Evolutionary conservation across 2,113 vertebrate genomes (phyloP), one percentile per base, ranked within the genome.

Genomic region (Bubalus kerabau): DNA sequence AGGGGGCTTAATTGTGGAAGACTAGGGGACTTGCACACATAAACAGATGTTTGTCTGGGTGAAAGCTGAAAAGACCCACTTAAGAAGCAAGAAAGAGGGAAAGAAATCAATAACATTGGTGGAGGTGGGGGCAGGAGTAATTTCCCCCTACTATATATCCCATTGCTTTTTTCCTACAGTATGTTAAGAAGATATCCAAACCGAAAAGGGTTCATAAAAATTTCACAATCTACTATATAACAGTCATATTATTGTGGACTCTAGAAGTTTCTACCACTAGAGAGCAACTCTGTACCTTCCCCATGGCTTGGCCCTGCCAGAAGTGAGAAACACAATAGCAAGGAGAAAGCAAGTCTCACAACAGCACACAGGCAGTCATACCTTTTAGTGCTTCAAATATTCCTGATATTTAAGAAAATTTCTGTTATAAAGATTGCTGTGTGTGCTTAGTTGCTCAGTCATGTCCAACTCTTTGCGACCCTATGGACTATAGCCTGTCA

Each of bases 61-160:
- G n/a, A 97, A 95, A 80, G 12, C n/a, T 76, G 36, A 97, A 92
- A 90, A 96, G 50, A 81, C 24, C 26, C 59, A 87, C 23, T 57
- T 89, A 94, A 89, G 94, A 96, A 97, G 32, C 57, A 95, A 87
- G 52, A 87, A 87, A 92, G 16, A 91, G 46, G 95, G 52, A 78
- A 87, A 91, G 90, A 50, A 91, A 62, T 87, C 59, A 90, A 13
- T 90, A 91, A 86, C 54, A 86, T 6, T 82, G n/a, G 21, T 6
- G 1, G 46, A 3, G 11, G 32, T 4, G 14, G 62, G 43, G 76
- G 16, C 56, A 83, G 88, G 60, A 92, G 56, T 93, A 40, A 59
- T n/a, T 88, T 94, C 85, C 86, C 24, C 12, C 6, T 82, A 43
- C 40, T n/a, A 64, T 82, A 46, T 88, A 87, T 46, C 80, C 52